phyloP scores from a whole-genome alignment of 2,113 vertebrate genomes.

The Tachysurus fulvidraco region DNA sequence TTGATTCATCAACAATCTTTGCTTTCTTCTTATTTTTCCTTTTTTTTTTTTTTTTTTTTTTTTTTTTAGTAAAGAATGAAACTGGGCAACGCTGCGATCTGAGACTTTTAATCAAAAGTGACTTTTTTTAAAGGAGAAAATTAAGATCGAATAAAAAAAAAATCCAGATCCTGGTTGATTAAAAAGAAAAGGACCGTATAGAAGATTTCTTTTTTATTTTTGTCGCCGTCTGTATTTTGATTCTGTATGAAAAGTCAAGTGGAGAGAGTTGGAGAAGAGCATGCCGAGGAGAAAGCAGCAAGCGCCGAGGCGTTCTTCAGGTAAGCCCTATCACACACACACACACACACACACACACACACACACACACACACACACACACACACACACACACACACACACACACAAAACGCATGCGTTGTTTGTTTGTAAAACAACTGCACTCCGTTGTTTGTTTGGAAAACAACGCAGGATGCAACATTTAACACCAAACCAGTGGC shows the following conservation, averaged over 20 bases:
- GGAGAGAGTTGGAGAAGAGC: conserved; percentile 82
- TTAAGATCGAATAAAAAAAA: not conserved
- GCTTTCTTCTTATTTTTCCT: not conserved
- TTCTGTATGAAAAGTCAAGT: conserved; percentile 87
- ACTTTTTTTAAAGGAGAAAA: conserved; percentile 42
- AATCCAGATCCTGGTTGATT: not conserved
- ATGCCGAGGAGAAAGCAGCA: conserved; percentile 98
- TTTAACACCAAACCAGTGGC: not conserved
- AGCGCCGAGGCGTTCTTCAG: conserved; percentile 93
- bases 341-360: conserved; percentile 13
- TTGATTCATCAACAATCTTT: not conserved
- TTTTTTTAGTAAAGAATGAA: not conserved
- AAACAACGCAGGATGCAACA: not conserved
- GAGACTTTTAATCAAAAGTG: conserved; percentile 37
- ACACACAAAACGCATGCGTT: not conserved
- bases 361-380: conserved; percentile 24
- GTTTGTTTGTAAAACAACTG: not conserved
- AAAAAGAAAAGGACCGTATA: conserved; percentile 43
- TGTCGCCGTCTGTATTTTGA: conserved; percentile 60
- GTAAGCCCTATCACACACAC: conserved; percentile 69
- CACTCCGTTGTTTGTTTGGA: not conserved
- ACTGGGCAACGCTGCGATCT: not conserved
- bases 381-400: conserved; percentile 2
- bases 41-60: not conserved
- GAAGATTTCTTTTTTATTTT: conserved; percentile 54